Conservation (phyloP, 2,113 vertebrate genomes). For the Blennius ocellaris region DNA sequence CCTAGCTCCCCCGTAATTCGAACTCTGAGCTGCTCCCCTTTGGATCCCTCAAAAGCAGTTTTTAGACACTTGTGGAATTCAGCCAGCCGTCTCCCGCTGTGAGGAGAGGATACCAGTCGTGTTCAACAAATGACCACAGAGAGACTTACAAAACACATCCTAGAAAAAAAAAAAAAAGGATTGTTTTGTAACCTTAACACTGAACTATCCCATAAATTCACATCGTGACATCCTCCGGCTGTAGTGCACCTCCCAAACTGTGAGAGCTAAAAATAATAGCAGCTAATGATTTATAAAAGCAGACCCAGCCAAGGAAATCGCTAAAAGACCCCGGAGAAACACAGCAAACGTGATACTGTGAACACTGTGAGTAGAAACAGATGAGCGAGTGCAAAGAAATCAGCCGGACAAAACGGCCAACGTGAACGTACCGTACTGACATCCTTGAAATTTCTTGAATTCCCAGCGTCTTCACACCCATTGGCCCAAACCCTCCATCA, state of each 20-base stretch:
- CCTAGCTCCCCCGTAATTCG: too few species aligned
- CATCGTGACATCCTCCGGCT: conserved; percentile 20
- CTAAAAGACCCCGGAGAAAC: conserved; percentile 5
- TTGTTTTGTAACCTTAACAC: background rate
- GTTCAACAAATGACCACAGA: conserved; percentile 15
- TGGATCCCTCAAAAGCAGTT: conserved; percentile 40
- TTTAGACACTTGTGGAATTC: conserved; percentile 51
- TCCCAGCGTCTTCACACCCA: conserved; percentile 29
- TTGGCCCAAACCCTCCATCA: background rate
- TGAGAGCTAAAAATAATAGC: conserved; percentile 18
- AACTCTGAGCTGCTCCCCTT: conserved; percentile 36
- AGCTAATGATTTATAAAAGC: conserved; percentile 29
- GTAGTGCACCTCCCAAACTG: background rate
- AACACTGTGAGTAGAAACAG: conserved; percentile 16
- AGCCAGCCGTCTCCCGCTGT: conserved; percentile 42
- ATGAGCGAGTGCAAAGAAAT: conserved; percentile 46
- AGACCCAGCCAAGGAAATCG: conserved; percentile 11
- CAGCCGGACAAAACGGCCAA: conserved; percentile 18
- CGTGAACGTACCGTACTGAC: conserved; percentile 4
- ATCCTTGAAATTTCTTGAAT: conserved; percentile 3
- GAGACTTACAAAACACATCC: conserved; percentile 8
- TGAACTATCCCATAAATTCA: conserved; percentile 14
- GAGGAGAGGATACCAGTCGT: conserved; percentile 16
- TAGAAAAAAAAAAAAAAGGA: background rate
- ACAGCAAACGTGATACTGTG: conserved; percentile 1